These are phyloP conservation scores for Phaenicophaeus curvirostris DNA, from an alignment of 2,797 vertebrate genomes.

Conservation along the genomic window DNA sequence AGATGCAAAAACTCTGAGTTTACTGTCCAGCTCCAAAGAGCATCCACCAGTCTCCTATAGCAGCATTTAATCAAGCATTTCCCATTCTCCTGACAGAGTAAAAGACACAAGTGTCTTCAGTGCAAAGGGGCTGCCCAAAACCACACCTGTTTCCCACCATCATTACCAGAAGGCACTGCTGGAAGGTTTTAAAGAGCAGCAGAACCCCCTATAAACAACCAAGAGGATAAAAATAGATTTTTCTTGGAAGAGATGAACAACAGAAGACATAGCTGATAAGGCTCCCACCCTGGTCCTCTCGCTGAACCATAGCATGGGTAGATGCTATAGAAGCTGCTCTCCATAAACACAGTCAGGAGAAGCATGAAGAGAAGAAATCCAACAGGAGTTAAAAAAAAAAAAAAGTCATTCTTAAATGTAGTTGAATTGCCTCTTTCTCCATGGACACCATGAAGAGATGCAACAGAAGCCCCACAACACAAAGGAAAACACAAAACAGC, in stretches of 20 bases:
- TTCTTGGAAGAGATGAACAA: too few relatives aligned
- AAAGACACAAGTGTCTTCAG: not conserved
- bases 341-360: not conserved
- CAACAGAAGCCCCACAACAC: not conserved
- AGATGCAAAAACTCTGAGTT: not conserved
- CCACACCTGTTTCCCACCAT: not conserved
- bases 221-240: not conserved
- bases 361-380: not conserved
- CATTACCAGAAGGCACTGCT: not conserved
- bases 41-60: not conserved
- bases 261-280: not conserved
- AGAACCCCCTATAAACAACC: not conserved
- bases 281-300: not conserved
- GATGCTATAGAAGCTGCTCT: not conserved
- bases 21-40: not conserved
- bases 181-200: not conserved
- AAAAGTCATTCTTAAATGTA: not conserved
- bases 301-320: not conserved
- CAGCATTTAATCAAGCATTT: not conserved
- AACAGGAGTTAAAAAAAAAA: not conserved
- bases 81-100: not conserved
- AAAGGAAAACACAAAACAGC: not conserved
- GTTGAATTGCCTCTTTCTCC: not conserved
- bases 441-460: fast-evolving
- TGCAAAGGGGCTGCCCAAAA: not conserved